Evolutionary conservation across 1,140 invertebrate species (phyloP).

Genomic region (Phymastichus coffea): DNA sequence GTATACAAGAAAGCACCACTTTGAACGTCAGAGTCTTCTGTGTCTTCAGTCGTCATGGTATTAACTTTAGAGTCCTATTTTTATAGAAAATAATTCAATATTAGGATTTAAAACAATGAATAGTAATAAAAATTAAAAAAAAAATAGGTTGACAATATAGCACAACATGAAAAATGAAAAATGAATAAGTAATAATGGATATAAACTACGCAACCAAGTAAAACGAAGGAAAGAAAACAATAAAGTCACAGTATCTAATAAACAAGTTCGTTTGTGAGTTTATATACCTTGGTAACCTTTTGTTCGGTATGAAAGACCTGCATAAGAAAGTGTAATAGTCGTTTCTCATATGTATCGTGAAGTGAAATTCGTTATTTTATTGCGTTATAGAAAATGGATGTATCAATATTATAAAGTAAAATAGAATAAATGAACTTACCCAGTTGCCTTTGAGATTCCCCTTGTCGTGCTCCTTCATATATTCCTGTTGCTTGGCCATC

Average conservation of each 20-base stretch:
- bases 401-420: too few relatives aligned
- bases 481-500: constrained; percentile 91
- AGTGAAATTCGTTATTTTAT: background rate
- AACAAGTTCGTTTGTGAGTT: too few relatives aligned
- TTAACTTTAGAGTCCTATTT: constrained; percentile 62
- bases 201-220: too few relatives aligned
- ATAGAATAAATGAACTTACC: constrained; percentile 38
- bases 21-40: constrained; percentile 55
- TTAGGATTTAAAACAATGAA: constrained; percentile 12
- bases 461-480: constrained; percentile 56
- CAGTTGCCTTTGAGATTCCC: constrained; percentile 54
- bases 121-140: background rate
- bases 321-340: constrained; percentile 23
- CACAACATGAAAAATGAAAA: constrained; percentile 12
- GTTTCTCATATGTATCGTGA: too few relatives aligned
- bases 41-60: constrained; percentile 61
- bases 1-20: constrained; percentile 66
- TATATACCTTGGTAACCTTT: constrained; percentile 51
- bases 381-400: background rate
- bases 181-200: too few relatives aligned
- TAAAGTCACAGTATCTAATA: too few relatives aligned
- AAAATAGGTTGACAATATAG: background rate
- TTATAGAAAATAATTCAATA: constrained; percentile 30
- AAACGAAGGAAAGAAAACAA: too few relatives aligned
- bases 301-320: constrained; percentile 54